Percentiles rank a stretch among this genome's conserved stretches.
Evolutionary conservation across 1,140 invertebrate genomes (phyloP).

Genomic region (Piezodorus guildinii): DNA sequence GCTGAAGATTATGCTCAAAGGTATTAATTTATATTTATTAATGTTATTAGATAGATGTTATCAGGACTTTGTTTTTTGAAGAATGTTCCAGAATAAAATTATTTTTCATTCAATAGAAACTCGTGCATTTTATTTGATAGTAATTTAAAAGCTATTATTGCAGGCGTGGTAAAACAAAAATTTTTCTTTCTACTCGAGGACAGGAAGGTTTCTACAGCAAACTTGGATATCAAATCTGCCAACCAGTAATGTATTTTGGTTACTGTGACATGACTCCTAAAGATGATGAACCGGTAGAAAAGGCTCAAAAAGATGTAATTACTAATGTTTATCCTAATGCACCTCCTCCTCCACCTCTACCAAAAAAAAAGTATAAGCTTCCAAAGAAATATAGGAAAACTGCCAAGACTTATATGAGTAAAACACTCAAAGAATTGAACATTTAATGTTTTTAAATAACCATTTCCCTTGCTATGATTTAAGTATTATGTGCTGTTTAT

Average conservation of each 20-base stretch:
- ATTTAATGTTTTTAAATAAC: background rate
- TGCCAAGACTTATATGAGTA: slow-evolving; percentile 22
- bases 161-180: slow-evolving; percentile 29
- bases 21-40: slow-evolving; percentile 14
- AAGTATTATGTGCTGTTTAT: background rate
- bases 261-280: background rate
- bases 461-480: background rate
- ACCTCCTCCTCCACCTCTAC: slow-evolving; percentile 23
- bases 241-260: slow-evolving; percentile 31
- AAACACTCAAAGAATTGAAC: background rate
- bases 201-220: slow-evolving; percentile 33
- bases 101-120: too few relatives aligned
- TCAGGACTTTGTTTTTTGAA: too few relatives aligned
- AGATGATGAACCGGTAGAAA: background rate
- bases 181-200: slow-evolving; percentile 32
- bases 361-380: background rate
- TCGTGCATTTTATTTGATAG: too few relatives aligned
- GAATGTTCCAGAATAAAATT: too few relatives aligned
- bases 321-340: slow-evolving; percentile 11
- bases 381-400: background rate
- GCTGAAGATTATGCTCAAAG: slow-evolving; percentile 28
- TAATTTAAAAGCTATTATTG: background rate
- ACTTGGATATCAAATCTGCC: slow-evolving; percentile 31
- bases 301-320: background rate
- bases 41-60: too few relatives aligned